Conservation (phyloP, 2,888 invertebrate genomes). For the Diadromus collaris region DNA sequence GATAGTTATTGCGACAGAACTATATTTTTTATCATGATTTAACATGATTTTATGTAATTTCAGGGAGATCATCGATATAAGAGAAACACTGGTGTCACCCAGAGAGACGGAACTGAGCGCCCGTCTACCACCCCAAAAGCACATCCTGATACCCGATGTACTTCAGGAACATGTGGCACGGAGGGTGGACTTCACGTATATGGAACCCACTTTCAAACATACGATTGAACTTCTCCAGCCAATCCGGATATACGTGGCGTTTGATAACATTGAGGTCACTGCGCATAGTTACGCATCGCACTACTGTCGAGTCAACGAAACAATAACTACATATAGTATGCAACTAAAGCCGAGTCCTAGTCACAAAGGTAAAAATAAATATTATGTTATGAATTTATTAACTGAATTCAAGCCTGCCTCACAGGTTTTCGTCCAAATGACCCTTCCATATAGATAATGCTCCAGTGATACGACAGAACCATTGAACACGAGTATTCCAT, state of each 20-base stretch:
- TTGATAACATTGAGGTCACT: conserved; percentile 88
- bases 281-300: conserved; percentile 84
- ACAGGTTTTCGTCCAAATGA: neutral
- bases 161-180: conserved; percentile 85
- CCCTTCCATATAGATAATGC: too few species aligned
- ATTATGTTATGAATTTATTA: neutral
- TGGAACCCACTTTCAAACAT: conserved; percentile 66
- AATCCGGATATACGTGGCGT: conserved; percentile 85
- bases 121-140: conserved; percentile 83
- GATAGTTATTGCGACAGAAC: neutral
- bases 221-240: conserved; percentile 83
- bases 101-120: conserved; percentile 81
- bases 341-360: conserved; percentile 74
- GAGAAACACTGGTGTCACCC: conserved; percentile 81
- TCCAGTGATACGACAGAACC: too few species aligned
- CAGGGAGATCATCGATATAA: conserved; percentile 83
- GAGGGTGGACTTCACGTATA: conserved; percentile 82
- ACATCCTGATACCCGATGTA: conserved; percentile 86
- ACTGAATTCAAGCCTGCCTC: neutral
- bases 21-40: neutral
- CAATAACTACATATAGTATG: conserved; percentile 85
- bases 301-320: conserved; percentile 83
- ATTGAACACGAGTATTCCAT: too few species aligned
- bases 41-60: conserved; percentile 41
- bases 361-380: conserved; percentile 70